phyloP scores from a whole-genome alignment of 2,113 vertebrate species.

The Sisor rabdophorus region DNA sequence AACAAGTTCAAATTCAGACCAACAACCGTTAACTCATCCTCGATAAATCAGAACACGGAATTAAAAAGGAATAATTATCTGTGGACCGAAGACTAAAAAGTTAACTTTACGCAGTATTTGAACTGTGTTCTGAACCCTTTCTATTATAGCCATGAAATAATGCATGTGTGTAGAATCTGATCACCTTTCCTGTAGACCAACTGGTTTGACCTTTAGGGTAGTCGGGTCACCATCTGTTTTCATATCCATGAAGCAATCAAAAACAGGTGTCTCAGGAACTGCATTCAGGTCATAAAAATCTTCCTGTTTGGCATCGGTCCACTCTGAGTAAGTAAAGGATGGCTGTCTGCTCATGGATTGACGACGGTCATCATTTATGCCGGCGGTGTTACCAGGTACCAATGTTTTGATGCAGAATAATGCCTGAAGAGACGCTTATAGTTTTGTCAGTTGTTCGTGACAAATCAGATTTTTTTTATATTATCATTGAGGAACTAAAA shows the following conservation, averaged over 20 bases:
- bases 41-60: too few relatives aligned
- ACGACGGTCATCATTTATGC: slow-evolving; percentile 77
- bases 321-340: slow-evolving; percentile 95
- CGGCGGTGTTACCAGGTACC: slow-evolving; percentile 57
- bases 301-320: slow-evolving; percentile 87
- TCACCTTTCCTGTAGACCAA: slow-evolving; percentile 96
- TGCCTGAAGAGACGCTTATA: slow-evolving; percentile 12
- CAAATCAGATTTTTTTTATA: neutral
- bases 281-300: slow-evolving; percentile 87
- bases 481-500: neutral
- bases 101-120: too few relatives aligned
- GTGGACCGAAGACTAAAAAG: too few relatives aligned
- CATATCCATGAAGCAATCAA: slow-evolving; percentile 82
- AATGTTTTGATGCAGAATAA: slow-evolving; percentile 51
- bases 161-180: slow-evolving; percentile 8
- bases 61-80: too few relatives aligned
- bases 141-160: neutral
- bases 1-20: too few relatives aligned
- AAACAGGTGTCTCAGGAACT: slow-evolving; percentile 85
- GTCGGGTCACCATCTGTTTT: slow-evolving; percentile 80
- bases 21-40: too few relatives aligned
- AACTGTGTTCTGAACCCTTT: too few relatives aligned
- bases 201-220: slow-evolving; percentile 85
- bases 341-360: slow-evolving; percentile 95
- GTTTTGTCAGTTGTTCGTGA: neutral